A percentile compares a stretch with the other conserved stretches of the same genome.
phyloP scores from a whole-genome alignment of 2,797 vertebrate species.

The Choloepus didactylus region DNA sequence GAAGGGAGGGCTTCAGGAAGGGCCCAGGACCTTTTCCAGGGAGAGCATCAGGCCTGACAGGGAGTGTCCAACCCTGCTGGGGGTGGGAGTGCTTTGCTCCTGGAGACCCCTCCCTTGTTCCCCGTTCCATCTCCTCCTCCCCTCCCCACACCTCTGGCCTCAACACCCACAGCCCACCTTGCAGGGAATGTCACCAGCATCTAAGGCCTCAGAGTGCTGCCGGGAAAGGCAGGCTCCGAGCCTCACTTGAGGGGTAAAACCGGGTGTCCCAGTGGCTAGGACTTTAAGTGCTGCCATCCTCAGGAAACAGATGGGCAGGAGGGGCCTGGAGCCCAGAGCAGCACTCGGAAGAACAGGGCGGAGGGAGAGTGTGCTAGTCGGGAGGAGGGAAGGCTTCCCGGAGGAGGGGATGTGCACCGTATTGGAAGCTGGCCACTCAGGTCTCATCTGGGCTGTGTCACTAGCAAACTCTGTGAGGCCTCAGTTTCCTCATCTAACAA shows the following conservation, averaged over 20 bases:
- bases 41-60: not conserved
- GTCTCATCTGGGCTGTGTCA: not conserved
- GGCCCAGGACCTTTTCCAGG: not conserved
- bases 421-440: not conserved
- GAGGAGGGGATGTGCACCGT: not conserved
- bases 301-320: constrained; percentile 69
- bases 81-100: not conserved
- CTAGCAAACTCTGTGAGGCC: not conserved
- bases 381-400: constrained; percentile 21
- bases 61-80: not conserved
- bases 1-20: constrained; percentile 62
- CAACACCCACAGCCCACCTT: not conserved
- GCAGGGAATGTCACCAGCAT: not conserved
- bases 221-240: not conserved
- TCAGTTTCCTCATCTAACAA: not conserved
- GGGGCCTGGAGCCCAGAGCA: not conserved
- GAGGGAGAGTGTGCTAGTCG: not conserved
- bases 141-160: not conserved
- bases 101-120: not conserved
- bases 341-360: not conserved
- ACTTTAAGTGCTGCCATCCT: not conserved
- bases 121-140: not conserved
- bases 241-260: not conserved
- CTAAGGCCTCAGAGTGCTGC: not conserved
- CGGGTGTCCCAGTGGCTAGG: not conserved